Conservation (phyloP, 2,113 vertebrate genomes). For the Alethe diademata region DNA sequence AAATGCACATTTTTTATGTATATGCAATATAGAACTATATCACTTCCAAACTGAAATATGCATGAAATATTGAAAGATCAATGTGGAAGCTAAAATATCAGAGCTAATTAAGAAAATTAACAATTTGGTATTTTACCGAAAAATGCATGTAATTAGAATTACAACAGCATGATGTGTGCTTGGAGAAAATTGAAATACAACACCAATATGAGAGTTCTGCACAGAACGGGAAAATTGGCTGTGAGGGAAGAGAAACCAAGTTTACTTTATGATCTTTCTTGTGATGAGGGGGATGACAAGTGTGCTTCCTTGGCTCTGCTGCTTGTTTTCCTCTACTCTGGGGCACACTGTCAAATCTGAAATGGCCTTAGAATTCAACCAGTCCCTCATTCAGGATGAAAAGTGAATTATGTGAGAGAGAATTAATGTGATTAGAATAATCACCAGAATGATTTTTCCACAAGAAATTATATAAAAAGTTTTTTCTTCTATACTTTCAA, state of each 20-base stretch:
- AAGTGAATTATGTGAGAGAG: slow-evolving; percentile 18
- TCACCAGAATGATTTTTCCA: neutral
- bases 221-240: slow-evolving; percentile 28
- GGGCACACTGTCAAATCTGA: neutral
- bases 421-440: neutral
- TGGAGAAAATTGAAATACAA: slow-evolving; percentile 41
- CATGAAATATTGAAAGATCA: slow-evolving; percentile 20
- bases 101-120: slow-evolving; percentile 68
- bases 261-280: neutral
- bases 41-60: slow-evolving; percentile 7
- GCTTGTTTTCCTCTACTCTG: neutral
- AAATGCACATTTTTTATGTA: neutral
- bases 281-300: neutral
- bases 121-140: slow-evolving; percentile 60
- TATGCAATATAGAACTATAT: neutral
- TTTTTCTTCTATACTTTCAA: neutral
- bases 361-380: neutral
- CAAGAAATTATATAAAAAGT: neutral
- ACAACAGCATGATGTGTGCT: neutral
- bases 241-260: neutral
- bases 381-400: neutral
- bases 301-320: neutral
- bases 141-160: slow-evolving; percentile 42
- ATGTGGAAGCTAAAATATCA: slow-evolving; percentile 58
- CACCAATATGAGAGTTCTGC: slow-evolving; percentile 1